phyloP scores from a whole-genome alignment of 2,888 invertebrate genomes.

The Apomyelois bistriatella region DNA sequence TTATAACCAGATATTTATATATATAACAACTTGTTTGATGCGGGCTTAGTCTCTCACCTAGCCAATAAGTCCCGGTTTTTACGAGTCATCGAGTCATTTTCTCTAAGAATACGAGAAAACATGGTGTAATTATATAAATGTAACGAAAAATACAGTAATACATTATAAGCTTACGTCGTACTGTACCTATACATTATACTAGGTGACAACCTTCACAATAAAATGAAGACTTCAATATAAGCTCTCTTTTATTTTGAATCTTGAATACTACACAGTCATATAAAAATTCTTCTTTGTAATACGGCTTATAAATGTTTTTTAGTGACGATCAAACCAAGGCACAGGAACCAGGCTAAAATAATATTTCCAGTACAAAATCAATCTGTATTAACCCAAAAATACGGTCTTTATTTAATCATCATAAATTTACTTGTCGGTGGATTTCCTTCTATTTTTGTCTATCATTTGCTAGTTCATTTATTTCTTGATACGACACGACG shows the following conservation, averaged over 20 bases:
- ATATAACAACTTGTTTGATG: neutral
- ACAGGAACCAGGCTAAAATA: too few relatives aligned
- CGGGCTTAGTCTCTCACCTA: slow-evolving; percentile 23
- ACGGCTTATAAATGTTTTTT: too few relatives aligned
- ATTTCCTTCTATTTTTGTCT: too few relatives aligned
- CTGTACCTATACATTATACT: slow-evolving; percentile 68
- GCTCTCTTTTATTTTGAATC: slow-evolving; percentile 42
- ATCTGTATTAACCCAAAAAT: too few relatives aligned
- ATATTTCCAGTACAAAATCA: too few relatives aligned
- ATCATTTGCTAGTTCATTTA: too few relatives aligned
- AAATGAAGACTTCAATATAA: slow-evolving; percentile 72
- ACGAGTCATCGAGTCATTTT: slow-evolving; percentile 36
- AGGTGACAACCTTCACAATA: slow-evolving; percentile 76
- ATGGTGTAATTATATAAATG: slow-evolving; percentile 38
- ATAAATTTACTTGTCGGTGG: too few relatives aligned
- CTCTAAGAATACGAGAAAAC: slow-evolving; percentile 32
- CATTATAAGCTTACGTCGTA: slow-evolving; percentile 70
- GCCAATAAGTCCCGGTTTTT: slow-evolving; percentile 37
- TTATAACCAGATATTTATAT: too few relatives aligned
- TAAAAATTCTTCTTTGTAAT: neutral
- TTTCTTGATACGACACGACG: too few relatives aligned
- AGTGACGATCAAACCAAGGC: too few relatives aligned
- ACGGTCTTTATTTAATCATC: too few relatives aligned
- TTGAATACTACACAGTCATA: too few relatives aligned
- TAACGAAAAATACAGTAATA: slow-evolving; percentile 70